Conservation (phyloP, 1,140 invertebrate genomes). For the Protaetia brevitarsis region DNA sequence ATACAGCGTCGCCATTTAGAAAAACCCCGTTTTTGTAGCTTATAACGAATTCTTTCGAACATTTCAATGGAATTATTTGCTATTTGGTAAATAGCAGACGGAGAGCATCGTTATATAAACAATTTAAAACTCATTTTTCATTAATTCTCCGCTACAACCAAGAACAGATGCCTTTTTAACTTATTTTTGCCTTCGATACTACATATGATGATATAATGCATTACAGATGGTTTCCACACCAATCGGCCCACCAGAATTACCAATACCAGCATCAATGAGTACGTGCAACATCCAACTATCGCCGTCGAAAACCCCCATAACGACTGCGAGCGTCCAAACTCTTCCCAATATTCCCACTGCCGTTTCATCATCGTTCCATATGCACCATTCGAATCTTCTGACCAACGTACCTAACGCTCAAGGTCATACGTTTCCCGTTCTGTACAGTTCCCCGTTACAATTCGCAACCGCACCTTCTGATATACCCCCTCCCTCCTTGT, state of each 20-base stretch:
- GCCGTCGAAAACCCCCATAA: background rate
- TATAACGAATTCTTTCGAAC: too few relatives aligned
- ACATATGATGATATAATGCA: background rate
- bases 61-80: too few relatives aligned
- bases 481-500: constrained; percentile 51
- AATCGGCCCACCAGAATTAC: constrained; percentile 52
- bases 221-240: constrained; percentile 61
- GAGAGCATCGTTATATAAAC: too few relatives aligned
- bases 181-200: too few relatives aligned
- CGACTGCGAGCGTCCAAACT: background rate
- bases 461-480: constrained; percentile 28
- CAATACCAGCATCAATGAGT: constrained; percentile 31
- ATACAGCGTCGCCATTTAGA: too few relatives aligned
- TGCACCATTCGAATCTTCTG: constrained; percentile 23
- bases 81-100: too few relatives aligned
- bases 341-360: background rate
- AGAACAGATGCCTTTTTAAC: too few relatives aligned
- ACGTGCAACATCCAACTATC: constrained; percentile 30
- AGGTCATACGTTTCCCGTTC: constrained; percentile 38
- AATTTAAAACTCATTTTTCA: too few relatives aligned
- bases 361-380: background rate
- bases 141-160: too few relatives aligned
- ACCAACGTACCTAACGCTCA: constrained; percentile 31
- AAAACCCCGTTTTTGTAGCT: too few relatives aligned
- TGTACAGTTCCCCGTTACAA: constrained; percentile 32